Base-by-base conservation (phyloP, 2,113 vertebrate genomes). In the Poicephalus gulielmi region DNA sequence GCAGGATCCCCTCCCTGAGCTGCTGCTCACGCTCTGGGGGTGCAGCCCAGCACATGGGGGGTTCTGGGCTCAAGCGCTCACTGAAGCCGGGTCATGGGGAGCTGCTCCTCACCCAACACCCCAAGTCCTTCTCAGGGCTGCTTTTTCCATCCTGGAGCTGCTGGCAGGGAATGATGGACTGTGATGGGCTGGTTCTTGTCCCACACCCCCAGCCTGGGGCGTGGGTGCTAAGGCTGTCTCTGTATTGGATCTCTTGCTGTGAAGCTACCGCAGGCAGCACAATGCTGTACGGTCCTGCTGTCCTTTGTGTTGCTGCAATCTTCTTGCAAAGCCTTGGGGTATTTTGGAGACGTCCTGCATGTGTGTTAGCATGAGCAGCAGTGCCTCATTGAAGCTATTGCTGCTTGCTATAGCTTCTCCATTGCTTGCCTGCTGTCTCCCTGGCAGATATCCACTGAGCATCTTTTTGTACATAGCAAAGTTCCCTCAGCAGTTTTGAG, bases 191-290 rank as follows among this genome's bases (percentile, higher is more conserved):
- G 64, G 64, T 53, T 53, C 52, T 53, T 53, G 52, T 53, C 28
- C 17, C 28, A 3, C 60, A 30, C 31, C 10, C 53, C 39, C 35
- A 30, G 11, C 16, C 53, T 8, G 37, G 41, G 53, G 11, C 49
- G 13, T 1, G 11, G 10, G 33, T 4, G 16, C 33, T 35, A 3
- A 10, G 24, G 20, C 11, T 25, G 8, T 4, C 4, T 1, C 10
- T 3, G 22, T 24, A 53, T 53, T 5, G 47, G 74, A 17, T 33
- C 30, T 64, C 39, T 10, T 13, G 41, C 52, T 13, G 0, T 3
- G 44, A 14, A 6, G 23, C 43, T 8, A 2, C 10, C 2, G 0
- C 39, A 4, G 4, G 1, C 4, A 20, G 10, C 1, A 7, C 19
- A 12, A 2, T 1, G 10, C 77, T 5, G 10, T 8, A 1, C 19